phyloP scores from a whole-genome alignment of 2,797 vertebrate genomes.

The Neostethus bicornis region DNA sequence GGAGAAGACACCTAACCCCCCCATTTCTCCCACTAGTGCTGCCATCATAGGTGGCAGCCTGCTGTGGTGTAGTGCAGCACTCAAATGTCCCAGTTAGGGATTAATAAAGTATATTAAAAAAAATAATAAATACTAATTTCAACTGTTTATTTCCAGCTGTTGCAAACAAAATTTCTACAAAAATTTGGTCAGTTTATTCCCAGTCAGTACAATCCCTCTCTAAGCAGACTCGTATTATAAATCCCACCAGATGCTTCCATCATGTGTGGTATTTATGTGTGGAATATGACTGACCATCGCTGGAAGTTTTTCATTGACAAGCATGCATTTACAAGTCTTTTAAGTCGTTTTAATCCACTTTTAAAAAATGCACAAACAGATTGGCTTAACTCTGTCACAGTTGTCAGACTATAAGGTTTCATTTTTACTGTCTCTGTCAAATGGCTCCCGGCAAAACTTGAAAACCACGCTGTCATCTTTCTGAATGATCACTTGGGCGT shows the following conservation, averaged over 20 bases:
- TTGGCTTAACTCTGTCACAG: not conserved
- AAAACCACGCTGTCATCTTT: not conserved
- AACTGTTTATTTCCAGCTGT: too few species aligned
- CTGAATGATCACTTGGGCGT: not conserved
- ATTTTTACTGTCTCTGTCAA: not conserved
- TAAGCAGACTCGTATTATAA: not conserved
- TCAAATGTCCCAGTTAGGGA: too few species aligned
- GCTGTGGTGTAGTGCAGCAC: too few species aligned
- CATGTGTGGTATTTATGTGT: not conserved
- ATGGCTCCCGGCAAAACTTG: not conserved
- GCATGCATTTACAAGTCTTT: too few species aligned
- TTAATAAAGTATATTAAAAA: too few species aligned
- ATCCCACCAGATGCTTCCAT: not conserved
- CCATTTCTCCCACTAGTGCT: too few species aligned
- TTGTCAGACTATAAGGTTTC: not conserved
- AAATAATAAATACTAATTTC: not conserved
- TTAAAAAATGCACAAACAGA: not conserved
- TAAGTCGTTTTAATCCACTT: not conserved
- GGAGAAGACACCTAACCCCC: too few species aligned
- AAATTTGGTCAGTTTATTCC: not conserved
- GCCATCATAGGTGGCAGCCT: too few species aligned
- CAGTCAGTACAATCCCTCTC: not conserved
- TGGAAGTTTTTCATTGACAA: slow-evolving; percentile 14
- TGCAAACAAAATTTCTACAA: too few species aligned
- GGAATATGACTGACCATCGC: not conserved